A percentile compares a stretch with the other conserved stretches of the same genome.
phyloP scores from a whole-genome alignment of 2,888 invertebrate genomes.

The Steinernema hermaphroditum region DNA sequence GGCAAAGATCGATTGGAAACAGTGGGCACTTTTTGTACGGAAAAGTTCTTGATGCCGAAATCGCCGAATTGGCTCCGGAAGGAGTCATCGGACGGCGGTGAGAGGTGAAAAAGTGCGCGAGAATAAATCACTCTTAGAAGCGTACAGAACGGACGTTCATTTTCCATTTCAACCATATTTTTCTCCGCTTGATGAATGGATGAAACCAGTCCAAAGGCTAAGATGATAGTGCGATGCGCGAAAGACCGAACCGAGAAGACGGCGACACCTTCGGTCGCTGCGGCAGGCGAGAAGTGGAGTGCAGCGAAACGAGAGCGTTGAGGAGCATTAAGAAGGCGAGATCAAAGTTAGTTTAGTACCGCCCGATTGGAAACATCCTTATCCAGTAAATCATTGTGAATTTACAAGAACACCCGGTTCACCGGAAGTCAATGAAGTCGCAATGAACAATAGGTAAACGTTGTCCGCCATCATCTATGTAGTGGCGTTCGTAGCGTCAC shows the following conservation, averaged over 20 bases:
- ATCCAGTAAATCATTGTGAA: slow-evolving; percentile 6
- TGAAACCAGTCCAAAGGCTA: slow-evolving; percentile 30
- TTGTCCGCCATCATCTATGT: not conserved
- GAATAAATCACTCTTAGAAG: slow-evolving; percentile 25
- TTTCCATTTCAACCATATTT: slow-evolving; percentile 31
- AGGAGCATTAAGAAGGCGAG: not conserved
- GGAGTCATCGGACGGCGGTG: not conserved
- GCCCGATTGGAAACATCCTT: not conserved
- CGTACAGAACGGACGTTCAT: slow-evolving; percentile 25
- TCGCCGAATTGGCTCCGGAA: slow-evolving; percentile 20
- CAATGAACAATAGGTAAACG: not conserved
- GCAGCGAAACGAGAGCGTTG: not conserved
- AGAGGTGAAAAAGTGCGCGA: slow-evolving; percentile 11
- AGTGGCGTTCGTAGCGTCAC: not conserved
- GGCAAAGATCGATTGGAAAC: not conserved
- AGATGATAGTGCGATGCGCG: slow-evolving; percentile 30
- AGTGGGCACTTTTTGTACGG: not conserved
- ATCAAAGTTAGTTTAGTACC: not conserved
- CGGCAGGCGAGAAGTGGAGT: slow-evolving; percentile 22
- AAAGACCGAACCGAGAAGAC: slow-evolving; percentile 29
- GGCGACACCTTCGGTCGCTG: slow-evolving; percentile 11
- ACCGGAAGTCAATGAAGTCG: not conserved
- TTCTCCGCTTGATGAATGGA: slow-evolving; percentile 27
- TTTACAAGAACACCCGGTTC: not conserved
- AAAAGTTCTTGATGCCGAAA: not conserved